phyloP scores from a whole-genome alignment of 1,140 invertebrate genomes.

The Brachystomella parvula region DNA sequence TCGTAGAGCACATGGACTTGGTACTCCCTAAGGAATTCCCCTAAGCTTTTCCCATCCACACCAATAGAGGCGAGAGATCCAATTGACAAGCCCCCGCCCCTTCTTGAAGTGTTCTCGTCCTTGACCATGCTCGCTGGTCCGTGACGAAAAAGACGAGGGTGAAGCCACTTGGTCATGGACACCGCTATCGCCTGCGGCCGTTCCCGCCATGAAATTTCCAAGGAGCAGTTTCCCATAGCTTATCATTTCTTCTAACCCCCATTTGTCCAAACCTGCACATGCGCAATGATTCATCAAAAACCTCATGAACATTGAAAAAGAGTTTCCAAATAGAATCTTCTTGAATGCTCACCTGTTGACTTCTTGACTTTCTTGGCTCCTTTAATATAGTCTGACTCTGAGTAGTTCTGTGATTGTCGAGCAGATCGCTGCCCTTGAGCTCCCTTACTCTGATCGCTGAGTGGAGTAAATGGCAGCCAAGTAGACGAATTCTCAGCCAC shows the following conservation, averaged over 20 bases:
- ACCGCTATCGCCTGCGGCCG: not conserved
- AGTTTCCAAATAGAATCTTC: too few relatives aligned
- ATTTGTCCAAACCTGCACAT: conserved; percentile 5
- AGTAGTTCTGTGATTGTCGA: not conserved
- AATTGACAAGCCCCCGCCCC: conserved; percentile 24
- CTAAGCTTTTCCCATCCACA: conserved; percentile 35
- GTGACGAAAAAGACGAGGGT: not conserved
- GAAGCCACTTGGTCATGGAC: not conserved
- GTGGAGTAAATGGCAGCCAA: not conserved
- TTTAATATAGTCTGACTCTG: not conserved
- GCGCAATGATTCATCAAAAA: not conserved
- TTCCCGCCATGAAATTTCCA: conserved; percentile 15
- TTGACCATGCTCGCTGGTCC: not conserved
- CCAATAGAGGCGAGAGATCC: conserved; percentile 34
- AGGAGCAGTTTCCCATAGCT: conserved; percentile 21
- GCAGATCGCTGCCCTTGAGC: too few relatives aligned
- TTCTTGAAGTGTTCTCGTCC: not conserved
- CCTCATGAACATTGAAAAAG: not conserved
- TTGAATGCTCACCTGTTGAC: not conserved
- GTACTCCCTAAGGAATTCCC: conserved; percentile 37
- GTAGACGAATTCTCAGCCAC: not conserved
- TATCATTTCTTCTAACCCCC: conserved; percentile 4
- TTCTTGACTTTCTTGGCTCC: not conserved
- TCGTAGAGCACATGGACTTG: conserved; percentile 38
- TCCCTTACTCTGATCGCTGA: too few relatives aligned